Evolutionary conservation across 1,140 invertebrate species (phyloP), one percentile per base, ranked within the genome.

Genomic region (Listronotus bonariensis): DNA sequence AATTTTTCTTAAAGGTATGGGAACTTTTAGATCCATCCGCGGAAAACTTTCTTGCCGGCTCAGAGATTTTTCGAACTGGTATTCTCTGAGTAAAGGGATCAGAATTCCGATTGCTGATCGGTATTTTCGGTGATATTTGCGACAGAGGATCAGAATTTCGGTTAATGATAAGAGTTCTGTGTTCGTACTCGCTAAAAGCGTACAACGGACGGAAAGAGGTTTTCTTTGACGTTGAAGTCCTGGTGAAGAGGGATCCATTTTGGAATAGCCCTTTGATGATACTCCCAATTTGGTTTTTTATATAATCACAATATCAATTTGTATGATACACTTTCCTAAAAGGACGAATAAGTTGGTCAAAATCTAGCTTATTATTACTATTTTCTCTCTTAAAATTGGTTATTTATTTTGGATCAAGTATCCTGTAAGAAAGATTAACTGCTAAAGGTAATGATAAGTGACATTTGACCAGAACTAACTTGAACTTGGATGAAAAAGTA

Each of bases 41-140:
- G 17, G n/a, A n/a, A n/a, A 18, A 12, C 40, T 14, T 26, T 5
- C 17, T 43, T n/a, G 18, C 14, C 6, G 60, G 51, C 32, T 63
- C 60, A 4, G 60, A 63, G 11, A 63, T 63, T 34, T 63, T 63
- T 18, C 60, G n/a, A 7, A 60, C 57, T 0, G 45, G 43, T 18
- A 49, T 20, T 20, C 17, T 15, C 10, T 46, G 41, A 12, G 17
- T 5, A 40, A 34, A 32, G 3, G n/a, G 9, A 38, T 53, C 59
- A 8, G 48, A 41, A 31, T 14, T 34, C 5, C 14, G 8, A 26
- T 34, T 36, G 46, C 12, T 40, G 32, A 34, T 31, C 11, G 26
- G 12, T 14, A 48, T 26, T 10, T 18, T n/a, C 14, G 20, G 11
- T 5, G 11, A 9, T 8, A 36, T 8, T 14, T 38, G 11, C 6